These are phyloP conservation scores for Drosophila sturtevanti DNA, from an alignment of 1,140 invertebrate genomes.

Conservation along the genomic window DNA sequence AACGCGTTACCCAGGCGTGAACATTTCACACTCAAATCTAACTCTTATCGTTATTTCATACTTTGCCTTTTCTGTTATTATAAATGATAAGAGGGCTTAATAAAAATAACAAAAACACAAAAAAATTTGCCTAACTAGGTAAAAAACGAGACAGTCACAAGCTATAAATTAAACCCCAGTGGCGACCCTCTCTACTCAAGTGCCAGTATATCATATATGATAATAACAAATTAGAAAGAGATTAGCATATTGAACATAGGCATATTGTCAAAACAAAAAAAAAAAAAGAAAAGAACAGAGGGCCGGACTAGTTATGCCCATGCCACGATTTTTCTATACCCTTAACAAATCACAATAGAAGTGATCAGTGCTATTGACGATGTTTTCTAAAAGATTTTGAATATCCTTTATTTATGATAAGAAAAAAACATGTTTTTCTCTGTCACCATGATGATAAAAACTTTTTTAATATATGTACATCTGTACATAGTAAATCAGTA, in stretches of 20 bases:
- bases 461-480: too few species aligned
- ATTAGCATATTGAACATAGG: conserved; percentile 9
- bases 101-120: conserved; percentile 1
- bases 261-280: not conserved
- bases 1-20: not conserved
- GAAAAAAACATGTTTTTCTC: too few species aligned
- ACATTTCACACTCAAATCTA: not conserved
- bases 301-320: not conserved
- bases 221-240: conserved; percentile 14
- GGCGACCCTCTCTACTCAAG: not conserved
- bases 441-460: too few species aligned
- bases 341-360: not conserved
- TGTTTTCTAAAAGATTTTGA: too few species aligned
- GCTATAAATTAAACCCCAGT: not conserved
- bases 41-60: not conserved
- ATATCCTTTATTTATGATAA: too few species aligned
- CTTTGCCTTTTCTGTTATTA: conserved; percentile 6
- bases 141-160: not conserved
- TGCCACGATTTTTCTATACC: not conserved
- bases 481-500: too few species aligned
- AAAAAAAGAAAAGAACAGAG: not conserved
- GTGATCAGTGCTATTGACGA: too few species aligned
- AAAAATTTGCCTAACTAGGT: conserved; percentile 1
- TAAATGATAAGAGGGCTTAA: not conserved
- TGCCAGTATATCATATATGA: conserved; percentile 3